Base-by-base conservation (phyloP, 2,797 vertebrate genomes). In the Syngnathus rostellatus region DNA sequence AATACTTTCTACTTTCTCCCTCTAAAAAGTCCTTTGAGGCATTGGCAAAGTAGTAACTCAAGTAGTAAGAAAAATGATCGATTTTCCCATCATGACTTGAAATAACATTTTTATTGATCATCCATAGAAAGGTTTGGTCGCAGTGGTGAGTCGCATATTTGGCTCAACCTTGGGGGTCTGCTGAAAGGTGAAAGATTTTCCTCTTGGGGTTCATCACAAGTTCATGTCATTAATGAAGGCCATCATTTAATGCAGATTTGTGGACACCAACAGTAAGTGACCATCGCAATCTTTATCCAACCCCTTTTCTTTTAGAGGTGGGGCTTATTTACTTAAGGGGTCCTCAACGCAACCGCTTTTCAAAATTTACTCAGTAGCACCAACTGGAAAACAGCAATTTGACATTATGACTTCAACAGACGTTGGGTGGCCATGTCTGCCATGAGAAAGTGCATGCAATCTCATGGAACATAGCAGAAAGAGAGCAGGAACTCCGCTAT, bases 41-140 rank as follows among this genome's bases (percentile, higher is more conserved):
- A 76, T 63, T 10, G 66, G 68, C 72, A 82, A 76, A 14, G 64
- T 61, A 68, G 63, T 40, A 3, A 45, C 55, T 83, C 69, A 67
- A n/a, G 31, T 48, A 62, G 50, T 62, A 48, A 45, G 45, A 69
- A 37, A 69, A 54, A 68, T 25, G 65, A 88, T 87, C 89, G 84
- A 90, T 92, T 91, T 91, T 91, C 66, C 80, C 84, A 86, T 84
- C 75, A 85, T 66, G 40, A 68, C 77, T 86, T 88, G 78, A 91
- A 92, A 87, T 77, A 83, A 63, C 58, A 85, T 87, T 91, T 89
- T 85, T 89, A 91, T 87, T 86, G 88, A 89, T 89, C 86, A 68
- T 72, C 75, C 86, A 77, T 84, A 76, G 65, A 80, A 72, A 51
- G 69, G 14, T 12, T 37, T 69, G 64, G 59, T 76, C 12, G 6